Evolutionary conservation across 2,797 vertebrate species (phyloP).

Genomic region (Antennarius maculatus): DNA sequence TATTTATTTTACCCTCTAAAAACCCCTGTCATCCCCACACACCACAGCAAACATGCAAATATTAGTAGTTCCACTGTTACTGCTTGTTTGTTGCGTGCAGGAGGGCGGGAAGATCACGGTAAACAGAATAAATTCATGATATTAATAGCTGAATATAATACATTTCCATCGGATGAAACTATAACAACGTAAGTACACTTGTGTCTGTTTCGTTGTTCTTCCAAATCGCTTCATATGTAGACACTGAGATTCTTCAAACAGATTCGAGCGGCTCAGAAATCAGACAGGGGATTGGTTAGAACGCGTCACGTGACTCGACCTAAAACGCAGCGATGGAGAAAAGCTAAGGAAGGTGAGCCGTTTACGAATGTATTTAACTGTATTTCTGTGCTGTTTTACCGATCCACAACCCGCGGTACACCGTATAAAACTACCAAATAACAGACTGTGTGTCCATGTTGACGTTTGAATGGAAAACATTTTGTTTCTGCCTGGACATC

Average conservation of each 20-base stretch:
- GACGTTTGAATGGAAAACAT: neutral
- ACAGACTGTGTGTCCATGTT: fast-evolving
- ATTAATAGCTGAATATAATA: neutral
- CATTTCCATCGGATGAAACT: fast-evolving
- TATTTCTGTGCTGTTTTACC: neutral
- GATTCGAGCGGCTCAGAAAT: constrained; percentile 8
- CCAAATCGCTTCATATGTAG: neutral
- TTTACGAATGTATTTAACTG: neutral
- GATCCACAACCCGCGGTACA: fast-evolving
- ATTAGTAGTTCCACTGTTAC: neutral
- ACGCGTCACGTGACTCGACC: constrained; percentile 67
- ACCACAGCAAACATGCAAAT: neutral
- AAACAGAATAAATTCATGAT: neutral
- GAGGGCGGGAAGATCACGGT: neutral
- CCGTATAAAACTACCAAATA: neutral
- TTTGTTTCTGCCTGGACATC: neutral
- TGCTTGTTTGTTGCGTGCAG: neutral
- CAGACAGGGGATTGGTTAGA: constrained; percentile 17
- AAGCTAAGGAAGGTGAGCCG: constrained; percentile 79
- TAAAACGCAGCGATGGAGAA: constrained; percentile 67
- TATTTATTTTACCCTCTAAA: neutral
- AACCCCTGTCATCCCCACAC: neutral
- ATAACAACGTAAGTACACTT: neutral
- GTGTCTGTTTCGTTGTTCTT: neutral
- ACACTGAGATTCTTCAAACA: neutral